Percentiles rank a stretch among this genome's conserved stretches.
Evolutionary conservation across 1,140 invertebrate species (phyloP).

Genomic region (Geopemphigus sp.): DNA sequence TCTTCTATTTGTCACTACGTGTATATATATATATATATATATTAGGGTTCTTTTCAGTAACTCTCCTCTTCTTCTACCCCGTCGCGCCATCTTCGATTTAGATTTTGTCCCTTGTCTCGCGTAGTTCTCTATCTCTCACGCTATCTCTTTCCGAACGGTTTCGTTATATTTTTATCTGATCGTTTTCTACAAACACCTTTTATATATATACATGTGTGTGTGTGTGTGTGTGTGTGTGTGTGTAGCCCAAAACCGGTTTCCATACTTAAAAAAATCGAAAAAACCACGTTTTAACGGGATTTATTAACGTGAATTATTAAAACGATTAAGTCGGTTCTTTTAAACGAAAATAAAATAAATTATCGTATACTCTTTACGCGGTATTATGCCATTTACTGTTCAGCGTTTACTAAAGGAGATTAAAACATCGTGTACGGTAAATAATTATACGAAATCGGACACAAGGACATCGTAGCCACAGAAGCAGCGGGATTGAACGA

Average conservation of each 20-base stretch:
- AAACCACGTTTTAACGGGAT: constrained; percentile 35
- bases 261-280: constrained; percentile 23
- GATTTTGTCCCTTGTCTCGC: background rate
- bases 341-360: background rate
- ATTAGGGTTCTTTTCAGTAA: constrained; percentile 37
- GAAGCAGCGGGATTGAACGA: no score
- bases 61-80: constrained; percentile 18
- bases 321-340: constrained; percentile 16
- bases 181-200: constrained; percentile 28
- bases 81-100: constrained; percentile 24
- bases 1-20: constrained; percentile 45
- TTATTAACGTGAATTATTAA: constrained; percentile 31
- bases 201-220: no score
- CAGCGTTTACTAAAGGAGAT: background rate
- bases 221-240: no score
- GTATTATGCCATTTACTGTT: no score
- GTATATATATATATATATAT: no score
- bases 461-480: no score
- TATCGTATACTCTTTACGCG: no score
- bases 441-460: no score
- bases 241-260: constrained; percentile 20
- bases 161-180: constrained; percentile 45
- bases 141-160: constrained; percentile 36
- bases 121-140: constrained; percentile 14
- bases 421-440: background rate